Evolutionary conservation across 1,140 invertebrate species (phyloP), one percentile per base, ranked within the genome.

Genomic region (Babylonia areolata): DNA sequence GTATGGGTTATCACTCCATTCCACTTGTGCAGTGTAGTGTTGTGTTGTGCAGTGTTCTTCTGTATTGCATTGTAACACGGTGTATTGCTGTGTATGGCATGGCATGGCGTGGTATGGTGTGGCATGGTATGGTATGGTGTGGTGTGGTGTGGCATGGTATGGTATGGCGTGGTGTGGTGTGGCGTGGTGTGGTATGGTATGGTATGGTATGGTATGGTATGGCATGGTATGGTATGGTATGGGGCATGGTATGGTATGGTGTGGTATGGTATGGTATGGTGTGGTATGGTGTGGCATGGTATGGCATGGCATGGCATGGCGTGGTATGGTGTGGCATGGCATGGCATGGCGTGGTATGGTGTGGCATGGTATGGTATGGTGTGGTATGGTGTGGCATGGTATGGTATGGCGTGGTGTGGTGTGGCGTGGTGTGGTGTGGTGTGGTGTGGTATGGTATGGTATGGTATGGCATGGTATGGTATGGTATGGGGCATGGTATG

Each of bases 81-180:
- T 71, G 85, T 82, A 88, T 54, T 51, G 85, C 79, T 1, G 11
- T 20, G 73, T 77, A 23, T 64, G 58, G 58, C 28, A 64, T 28
- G 58, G 58, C 28, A 64, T 64, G 58, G 58, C 28, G 28, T 64
- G 58, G 58, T 2, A 64, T 64, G 58, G 6, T 64, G 23, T 64
- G 58, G 73, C 23, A 77, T 40, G 39, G 33, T 37, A 40, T 40
- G 33, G 73, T 77, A 79, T 46, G 86, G 86, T 86, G 86, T 89
- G 69, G 79, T 86, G 86, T 88, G 87, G 86, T 87, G 86, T 86
- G 64, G 87, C 77, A 86, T 78, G 84, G 37, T 51, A 77, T 77
- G 71, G 84, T 90, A 90, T 90, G 86, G 84, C 89, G 89, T 90
- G 84, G 86, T 89, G 86, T 90, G 81, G 81, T 90, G 87, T 90